phyloP scores from a whole-genome alignment of 2,113 vertebrate genomes.

The Myiozetetes cayanensis region DNA sequence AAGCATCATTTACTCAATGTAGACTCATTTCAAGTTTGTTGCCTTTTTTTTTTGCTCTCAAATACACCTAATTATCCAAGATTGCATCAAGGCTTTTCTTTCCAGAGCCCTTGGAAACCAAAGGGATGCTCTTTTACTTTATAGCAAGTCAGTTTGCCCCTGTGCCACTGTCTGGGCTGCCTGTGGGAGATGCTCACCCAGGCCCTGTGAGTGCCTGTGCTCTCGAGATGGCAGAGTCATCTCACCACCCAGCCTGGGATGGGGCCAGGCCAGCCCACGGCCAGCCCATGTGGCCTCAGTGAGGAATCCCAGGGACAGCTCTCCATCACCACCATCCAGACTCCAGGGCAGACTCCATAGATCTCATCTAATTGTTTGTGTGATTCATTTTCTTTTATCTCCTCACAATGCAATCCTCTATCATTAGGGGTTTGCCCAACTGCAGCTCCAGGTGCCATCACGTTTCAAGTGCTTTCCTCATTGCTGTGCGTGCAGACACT shows the following conservation, averaged over 20 bases:
- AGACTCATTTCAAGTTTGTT: not conserved
- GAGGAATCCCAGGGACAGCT: not conserved
- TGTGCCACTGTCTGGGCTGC: not conserved
- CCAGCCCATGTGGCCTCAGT: not conserved
- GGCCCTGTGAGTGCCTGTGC: not conserved
- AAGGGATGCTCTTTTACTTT: fast-evolving
- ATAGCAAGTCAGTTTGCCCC: not conserved
- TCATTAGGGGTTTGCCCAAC: not conserved
- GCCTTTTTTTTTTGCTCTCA: too few species aligned
- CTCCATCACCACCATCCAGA: not conserved
- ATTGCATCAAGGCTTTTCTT: not conserved
- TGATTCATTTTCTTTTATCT: not conserved
- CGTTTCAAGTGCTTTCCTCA: not conserved
- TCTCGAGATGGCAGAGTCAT: fast-evolving
- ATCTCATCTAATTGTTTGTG: not conserved
- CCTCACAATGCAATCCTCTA: not conserved
- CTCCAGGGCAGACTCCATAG: not conserved
- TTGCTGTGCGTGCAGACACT: not conserved
- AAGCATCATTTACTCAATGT: not conserved
- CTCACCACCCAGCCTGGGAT: not conserved
- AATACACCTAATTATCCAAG: not conserved
- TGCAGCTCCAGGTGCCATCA: not conserved
- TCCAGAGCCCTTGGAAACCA: not conserved
- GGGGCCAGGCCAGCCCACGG: not conserved
- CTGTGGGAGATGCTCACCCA: not conserved